These are phyloP conservation scores for Oxyruncus cristatus DNA, from an alignment of 2,113 vertebrate species.

Conservation along the genomic window DNA sequence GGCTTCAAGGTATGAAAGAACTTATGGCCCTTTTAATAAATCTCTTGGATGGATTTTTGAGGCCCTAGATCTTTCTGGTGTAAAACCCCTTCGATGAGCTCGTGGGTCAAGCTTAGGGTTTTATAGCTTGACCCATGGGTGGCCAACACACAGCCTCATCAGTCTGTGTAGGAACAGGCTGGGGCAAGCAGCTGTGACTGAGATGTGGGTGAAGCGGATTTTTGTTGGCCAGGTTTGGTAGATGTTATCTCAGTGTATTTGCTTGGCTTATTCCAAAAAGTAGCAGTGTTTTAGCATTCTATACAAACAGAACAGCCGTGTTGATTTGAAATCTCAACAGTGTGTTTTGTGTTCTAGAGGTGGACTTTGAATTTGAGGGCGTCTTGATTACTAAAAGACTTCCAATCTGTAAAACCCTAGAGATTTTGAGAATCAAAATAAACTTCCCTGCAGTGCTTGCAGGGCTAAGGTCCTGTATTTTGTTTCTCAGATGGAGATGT, in stretches of 20 bases:
- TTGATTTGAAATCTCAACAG: background rate
- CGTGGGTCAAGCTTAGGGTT: background rate
- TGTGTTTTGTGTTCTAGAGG: background rate
- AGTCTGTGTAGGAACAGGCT: background rate
- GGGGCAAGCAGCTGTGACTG: background rate
- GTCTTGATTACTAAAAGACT: background rate
- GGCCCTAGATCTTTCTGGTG: background rate
- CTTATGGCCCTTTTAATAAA: background rate
- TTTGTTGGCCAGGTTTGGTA: background rate
- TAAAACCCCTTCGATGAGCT: background rate
- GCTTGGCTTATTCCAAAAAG: background rate
- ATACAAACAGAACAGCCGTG: rapidly evolving
- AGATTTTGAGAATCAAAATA: background rate
- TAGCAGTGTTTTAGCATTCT: background rate
- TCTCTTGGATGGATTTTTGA: background rate
- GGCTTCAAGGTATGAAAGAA: background rate
- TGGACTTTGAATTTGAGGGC: background rate
- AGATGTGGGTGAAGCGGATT: background rate
- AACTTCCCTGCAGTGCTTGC: background rate
- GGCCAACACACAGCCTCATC: too few relatives aligned
- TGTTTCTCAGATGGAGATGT: background rate
- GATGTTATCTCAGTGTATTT: background rate
- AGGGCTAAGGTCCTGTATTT: background rate
- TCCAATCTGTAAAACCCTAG: background rate
- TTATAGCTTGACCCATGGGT: background rate